Base-by-base conservation (phyloP, 2,888 invertebrate genomes). In the Caenorhabditis uteleia region DNA sequence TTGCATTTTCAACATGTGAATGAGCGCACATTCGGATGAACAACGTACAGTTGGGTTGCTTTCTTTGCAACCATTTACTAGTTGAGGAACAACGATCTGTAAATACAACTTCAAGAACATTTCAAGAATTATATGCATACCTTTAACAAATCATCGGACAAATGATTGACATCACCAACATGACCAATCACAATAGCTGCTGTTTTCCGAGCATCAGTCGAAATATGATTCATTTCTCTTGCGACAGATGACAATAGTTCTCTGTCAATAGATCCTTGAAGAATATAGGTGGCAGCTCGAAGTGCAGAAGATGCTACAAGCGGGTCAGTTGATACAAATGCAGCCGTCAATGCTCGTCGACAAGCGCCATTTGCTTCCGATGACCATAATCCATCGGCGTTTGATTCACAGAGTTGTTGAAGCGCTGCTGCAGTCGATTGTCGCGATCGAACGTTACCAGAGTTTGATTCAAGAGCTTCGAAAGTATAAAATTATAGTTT, bases 1-100 rank as follows among this genome's bases (percentile, higher is more conserved):
- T 74, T 90, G 88, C 71, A 95, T 87, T 60, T 90, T 88, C 73
- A 97, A 88, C 74, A 95, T 88, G 47, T 91, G 89, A 44, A 95
- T 89, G 46, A 97, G 87, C 8, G 95, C 94, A 68, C 91, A 88
- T 88, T 97, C 97, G 36, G 94, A 91, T 86, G 92, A 92, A 36
- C 92, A 90, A 85, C 92, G 91, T 38, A 97, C 95, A 83, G 92
- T 91, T 44, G 92, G 89, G 86, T 95, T 95, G 87, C 95, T 95
- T 86, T 97, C 97, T 87, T 95, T 95, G 60, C 95, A 94, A 68
- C 97, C 97, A 86, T 95, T 97, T 48, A 97, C 95, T 76, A 97
- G 87, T 86, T 92, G 91, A 0, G 95, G 94, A 72, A 95, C 87
- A 69, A 92, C 86, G 47, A 89, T 14, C 67, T 75, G 38, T n/a